Conservation (phyloP, 92 coral and sea anemone species). For the Porites rus region DNA sequence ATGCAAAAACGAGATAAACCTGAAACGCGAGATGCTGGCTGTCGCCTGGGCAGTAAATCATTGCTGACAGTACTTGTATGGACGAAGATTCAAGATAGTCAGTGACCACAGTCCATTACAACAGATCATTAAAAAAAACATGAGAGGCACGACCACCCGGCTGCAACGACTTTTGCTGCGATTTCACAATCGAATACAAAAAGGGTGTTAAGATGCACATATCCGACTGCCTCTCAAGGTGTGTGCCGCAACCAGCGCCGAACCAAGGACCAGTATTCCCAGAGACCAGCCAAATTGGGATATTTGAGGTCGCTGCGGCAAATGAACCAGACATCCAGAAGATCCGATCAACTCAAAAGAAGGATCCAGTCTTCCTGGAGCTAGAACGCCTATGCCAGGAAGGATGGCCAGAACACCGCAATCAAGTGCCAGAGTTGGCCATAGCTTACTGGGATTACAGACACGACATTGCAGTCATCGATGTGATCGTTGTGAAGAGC, state of each 20-base stretch:
- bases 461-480: constrained; percentile 69
- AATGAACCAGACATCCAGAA: constrained; percentile 71
- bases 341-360: constrained; percentile 78
- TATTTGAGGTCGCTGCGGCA: constrained; percentile 74
- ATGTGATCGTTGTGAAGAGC: constrained; percentile 73
- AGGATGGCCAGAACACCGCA: constrained; percentile 78
- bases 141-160: constrained; percentile 71
- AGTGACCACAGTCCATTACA: constrained; percentile 73
- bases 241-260: constrained; percentile 79
- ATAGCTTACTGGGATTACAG: constrained; percentile 74
- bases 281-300: constrained; percentile 76
- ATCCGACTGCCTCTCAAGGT: constrained; percentile 80
- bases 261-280: constrained; percentile 80
- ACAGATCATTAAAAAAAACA: constrained; percentile 71
- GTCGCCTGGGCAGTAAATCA: constrained; percentile 81
- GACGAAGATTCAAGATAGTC: constrained; percentile 74
- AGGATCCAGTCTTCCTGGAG: constrained; percentile 76
- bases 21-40: constrained; percentile 75
- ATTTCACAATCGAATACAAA: constrained; percentile 73
- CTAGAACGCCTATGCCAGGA: constrained; percentile 73
- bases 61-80: constrained; percentile 73
- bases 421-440: constrained; percentile 71
- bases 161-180: constrained; percentile 70
- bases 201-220: constrained; percentile 75
- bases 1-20: constrained; percentile 71